Percentiles rank a stretch among this genome's conserved stretches.
phyloP scores from a whole-genome alignment of 2,888 invertebrate genomes.

The Clitarchus hookeri region DNA sequence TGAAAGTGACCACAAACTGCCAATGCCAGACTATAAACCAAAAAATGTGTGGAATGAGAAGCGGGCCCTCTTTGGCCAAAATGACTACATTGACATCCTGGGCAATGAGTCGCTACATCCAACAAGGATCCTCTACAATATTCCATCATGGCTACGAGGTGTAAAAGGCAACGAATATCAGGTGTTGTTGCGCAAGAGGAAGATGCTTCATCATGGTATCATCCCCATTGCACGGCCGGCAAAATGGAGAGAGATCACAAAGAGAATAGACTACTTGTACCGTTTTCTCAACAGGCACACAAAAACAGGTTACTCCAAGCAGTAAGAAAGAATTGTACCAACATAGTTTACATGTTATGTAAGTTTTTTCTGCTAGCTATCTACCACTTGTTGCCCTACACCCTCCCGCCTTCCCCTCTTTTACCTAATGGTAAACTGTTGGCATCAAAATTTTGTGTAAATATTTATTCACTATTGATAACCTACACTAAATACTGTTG shows the following conservation, averaged over 20 bases:
- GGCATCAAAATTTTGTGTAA: no score
- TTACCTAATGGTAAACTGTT: no score
- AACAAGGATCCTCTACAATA: constrained; percentile 78
- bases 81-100: constrained; percentile 96
- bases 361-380: no score
- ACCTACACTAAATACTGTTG: no score
- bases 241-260: constrained; percentile 76
- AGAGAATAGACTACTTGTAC: constrained; percentile 75
- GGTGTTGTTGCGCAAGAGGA: constrained; percentile 73
- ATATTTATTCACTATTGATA: no score
- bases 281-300: constrained; percentile 80
- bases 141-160: constrained; percentile 90
- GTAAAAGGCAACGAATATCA: constrained; percentile 85
- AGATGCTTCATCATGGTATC: constrained; percentile 63
- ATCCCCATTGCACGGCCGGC: constrained; percentile 70
- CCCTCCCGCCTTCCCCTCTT: no score
- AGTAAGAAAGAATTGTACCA: not conserved
- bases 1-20: constrained; percentile 58
- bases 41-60: constrained; percentile 74
- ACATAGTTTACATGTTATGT: no score
- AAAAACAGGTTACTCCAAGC: constrained; percentile 58
- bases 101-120: constrained; percentile 85
- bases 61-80: constrained; percentile 88
- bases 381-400: no score
- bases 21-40: constrained; percentile 71